Evolutionary conservation across 2,113 vertebrate species (phyloP), one percentile per base, ranked within the genome.

Genomic region (Lepisosteus oculatus): DNA sequence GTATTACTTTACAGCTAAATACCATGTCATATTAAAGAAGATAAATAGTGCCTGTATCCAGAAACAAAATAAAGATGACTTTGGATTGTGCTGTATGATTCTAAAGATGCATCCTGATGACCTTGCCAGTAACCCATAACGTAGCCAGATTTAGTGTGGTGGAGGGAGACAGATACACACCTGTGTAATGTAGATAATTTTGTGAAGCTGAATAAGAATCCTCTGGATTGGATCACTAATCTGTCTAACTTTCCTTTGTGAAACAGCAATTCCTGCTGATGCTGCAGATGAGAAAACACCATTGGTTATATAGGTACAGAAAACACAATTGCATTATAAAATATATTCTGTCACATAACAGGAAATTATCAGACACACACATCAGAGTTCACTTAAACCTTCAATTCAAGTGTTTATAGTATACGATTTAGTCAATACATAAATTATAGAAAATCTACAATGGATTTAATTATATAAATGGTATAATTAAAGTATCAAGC

Each of bases 221-320:
- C 90, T 92, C 82, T 96, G 93, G 78, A 95, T 88, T 43, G 95
- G 95, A 80, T 97, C 97, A 41, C 92, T 90, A 68, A 97, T 96
- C 87, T 96, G 92, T 11, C 82, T 79, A 29, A 97, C 90, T 77
- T 95, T 97, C 80, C 90, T 92, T 76, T 96, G 94, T 55, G 96
- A 95, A n/a, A 95, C 91, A 54, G 90, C 92, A 74, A 97, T 94
- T 72, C 93, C 94, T 63, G 93, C 84, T 0, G 82, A 93, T 8
- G 77, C 93, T 94, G 78, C 55, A 65, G 71, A 65, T 47, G 69
- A 86, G 12, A 85, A 81, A 62, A 56, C 43, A 43, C 65, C 78
- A 76, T 13, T 11, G 9, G 29, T 59, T 43, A 43, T 47, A 55
- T 14, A 59, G 17, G 59, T 61, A 14, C 11, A 8, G 43, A 5